Evolutionary conservation across 2,113 vertebrate genomes (phyloP), one percentile per base, ranked within the genome.

Genomic region (Neodontobutis hainanensis): DNA sequence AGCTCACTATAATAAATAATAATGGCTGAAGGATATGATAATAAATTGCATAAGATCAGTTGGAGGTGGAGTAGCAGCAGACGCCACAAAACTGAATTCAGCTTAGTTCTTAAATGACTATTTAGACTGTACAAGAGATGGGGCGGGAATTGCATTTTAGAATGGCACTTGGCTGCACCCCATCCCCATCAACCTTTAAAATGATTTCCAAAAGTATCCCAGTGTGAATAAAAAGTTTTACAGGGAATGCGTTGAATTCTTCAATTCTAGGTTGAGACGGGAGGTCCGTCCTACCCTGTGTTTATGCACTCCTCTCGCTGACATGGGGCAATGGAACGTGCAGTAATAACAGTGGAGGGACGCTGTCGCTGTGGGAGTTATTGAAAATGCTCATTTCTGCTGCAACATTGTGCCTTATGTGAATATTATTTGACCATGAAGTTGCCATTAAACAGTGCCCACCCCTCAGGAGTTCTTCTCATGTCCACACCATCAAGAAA

Each of bases 311-410:
- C 81, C 81, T 87, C 82, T 88, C 77, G 5, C 63, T 82, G 87
- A 83, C 86, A 71, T 58, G 65, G 67, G 81, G 78, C 83, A 85
- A 88, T 88, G 84, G 85, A 91, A 87, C 75, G 50, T 62, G 53
- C 65, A 42, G 81, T 91, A 91, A 93, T 91, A 83, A 89, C 83
- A 89, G 90, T 87, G 86, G 82, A 78, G 86, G 76, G 70, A 70
- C 59, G 78, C 74, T 68, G 64, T 84, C 85, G 34, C 88, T 83
- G 86, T 68, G 38, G 83, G 88, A 80, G 58, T 65, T 73, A 72
- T 74, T 87, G 84, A 83, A 89, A 88, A 87, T 11, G 66, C 62
- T 79, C 51, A 50, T 68, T 83, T 87, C 70, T 61, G 52, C 69
- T 45, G 63, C 72, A 73, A 78, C 55, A 45, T 64, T 62, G 57